Evolutionary conservation across 2,888 invertebrate genomes (phyloP), one percentile per base, ranked within the genome.

Genomic region (Pyrrhia umbra): DNA sequence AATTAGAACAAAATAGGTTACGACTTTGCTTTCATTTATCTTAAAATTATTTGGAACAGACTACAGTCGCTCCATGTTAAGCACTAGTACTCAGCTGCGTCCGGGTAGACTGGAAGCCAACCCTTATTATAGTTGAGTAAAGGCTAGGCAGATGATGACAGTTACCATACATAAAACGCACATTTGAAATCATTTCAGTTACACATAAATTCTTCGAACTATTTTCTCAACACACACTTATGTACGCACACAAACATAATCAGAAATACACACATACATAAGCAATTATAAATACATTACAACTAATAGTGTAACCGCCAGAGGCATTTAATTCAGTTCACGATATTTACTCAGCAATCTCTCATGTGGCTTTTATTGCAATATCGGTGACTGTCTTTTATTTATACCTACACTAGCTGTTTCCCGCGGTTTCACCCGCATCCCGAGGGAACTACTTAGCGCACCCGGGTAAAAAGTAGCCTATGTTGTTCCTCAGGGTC

Each of bases 201-300:
- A 10, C 30, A 30, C 13, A 13, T 13, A 3, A 8, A 30, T 0
- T 30, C 9, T 27, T n/a, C n/a, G 13, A 4, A 3, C 13, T 30
- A 30, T 30, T 9, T 30, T 37, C 37, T 37, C 13, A 37, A 37
- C 37, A 37, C 13, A n/a, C 34, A 34, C n/a, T n/a, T n/a, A n/a
- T n/a, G n/a, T n/a, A n/a, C n/a, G 51, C 9, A 45, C 45, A 60
- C 6, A 45, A 10, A 37, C 18, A 39, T 43, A 16, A 8, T 20
- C 25, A 37, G n/a, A n/a, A n/a, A n/a, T n/a, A n/a, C 9, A 45
- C 45, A 60, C 6, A 45, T n/a, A 37, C 18, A 39, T 43, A 16
- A 8, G 21, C 25, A 37, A 63, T 63, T 65, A 55, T 45, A 63
- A 45, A 9, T 6, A 39, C 56, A 63, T 63, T 65, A 65, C 1